phyloP scores from a whole-genome alignment of 2,113 vertebrate species.

The Artemisiospiza belli region DNA sequence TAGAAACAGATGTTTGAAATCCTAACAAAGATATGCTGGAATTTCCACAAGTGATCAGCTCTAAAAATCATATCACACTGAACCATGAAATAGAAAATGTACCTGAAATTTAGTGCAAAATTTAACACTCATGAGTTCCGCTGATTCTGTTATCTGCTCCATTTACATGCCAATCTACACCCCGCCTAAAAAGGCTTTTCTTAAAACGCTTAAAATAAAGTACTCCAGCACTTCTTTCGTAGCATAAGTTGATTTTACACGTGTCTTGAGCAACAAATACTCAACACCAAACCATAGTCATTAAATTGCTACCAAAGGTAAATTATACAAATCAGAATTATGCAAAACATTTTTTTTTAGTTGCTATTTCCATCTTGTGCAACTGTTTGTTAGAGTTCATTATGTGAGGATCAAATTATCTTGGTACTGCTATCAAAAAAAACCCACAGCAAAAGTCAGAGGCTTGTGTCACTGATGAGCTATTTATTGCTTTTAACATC shows the following conservation, averaged over 20 bases:
- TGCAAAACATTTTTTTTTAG: constrained; percentile 13
- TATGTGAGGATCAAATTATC: neutral
- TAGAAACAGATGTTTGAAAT: constrained; percentile 2
- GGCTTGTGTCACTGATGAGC: neutral
- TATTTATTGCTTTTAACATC: neutral
- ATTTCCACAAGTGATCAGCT: neutral
- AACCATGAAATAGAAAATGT: constrained; percentile 46
- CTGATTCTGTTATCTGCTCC: constrained; percentile 36
- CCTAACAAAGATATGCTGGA: neutral
- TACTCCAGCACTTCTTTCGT: neutral
- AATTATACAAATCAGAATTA: constrained; percentile 41
- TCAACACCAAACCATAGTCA: neutral
- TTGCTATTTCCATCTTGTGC: neutral
- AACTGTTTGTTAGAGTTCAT: neutral
- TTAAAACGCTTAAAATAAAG: constrained; percentile 23
- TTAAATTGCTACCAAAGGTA: neutral
- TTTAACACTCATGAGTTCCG: constrained; percentile 26
- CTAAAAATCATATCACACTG: neutral
- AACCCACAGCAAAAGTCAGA: neutral
- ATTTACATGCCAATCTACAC: constrained; percentile 24
- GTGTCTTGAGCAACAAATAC: constrained; percentile 5
- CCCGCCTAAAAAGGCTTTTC: neutral
- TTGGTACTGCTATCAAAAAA: neutral
- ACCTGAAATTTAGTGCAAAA: constrained; percentile 47
- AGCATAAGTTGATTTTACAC: neutral